Base-by-base conservation (phyloP, 2,113 vertebrate species). In the Ammodytes marinus region DNA sequence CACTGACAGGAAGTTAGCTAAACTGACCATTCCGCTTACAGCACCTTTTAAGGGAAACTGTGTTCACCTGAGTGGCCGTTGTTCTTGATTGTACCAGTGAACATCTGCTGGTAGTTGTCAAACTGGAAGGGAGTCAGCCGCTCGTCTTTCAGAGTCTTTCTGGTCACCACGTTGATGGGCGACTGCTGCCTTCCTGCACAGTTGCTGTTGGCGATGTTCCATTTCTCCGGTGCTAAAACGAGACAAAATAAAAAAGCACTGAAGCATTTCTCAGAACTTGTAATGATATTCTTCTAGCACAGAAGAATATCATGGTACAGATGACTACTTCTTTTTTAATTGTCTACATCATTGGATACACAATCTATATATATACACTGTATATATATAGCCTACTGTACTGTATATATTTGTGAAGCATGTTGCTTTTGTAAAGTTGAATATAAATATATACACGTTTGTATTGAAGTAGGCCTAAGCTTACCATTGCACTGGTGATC, bases 101-200 rank as follows among this genome's bases (percentile, higher is more conserved):
- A 94, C 27, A 19, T 73, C 7, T 92, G 53, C 84, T 95, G 88
- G 82, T 95, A 96, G 74, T 91, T 89, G 1, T 1, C 46, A 46
- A 96, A 95, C 57, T 75, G 14, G 35, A 96, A 83, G 0, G 90
- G 83, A 3, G 77, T 94, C 61, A 96, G 89, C 0, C 65, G 79
- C 1, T 82, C 74, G 8, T 95, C 92, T 60, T 66, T 86, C 35
- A 89, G 6, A 3, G 95, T 90, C 91, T 93, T 95, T 71, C 84
- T 94, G 65, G 95, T 95, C 79, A 95, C 91, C 1, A 96, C 77
- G 77, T 96, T 96, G 73, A 96, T 93, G 54, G 95, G 95, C 0
- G 95, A 96, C 87, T 96, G 95, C 7, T 4, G 1, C 1, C 0
- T 60, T 42, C 87, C 91, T 2, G 1, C 83, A 72, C 95, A 96